Percentiles rank a stretch among this genome's conserved stretches.
Evolutionary conservation across 2,888 invertebrate genomes (phyloP).

Genomic region (Andrena dorsata): DNA sequence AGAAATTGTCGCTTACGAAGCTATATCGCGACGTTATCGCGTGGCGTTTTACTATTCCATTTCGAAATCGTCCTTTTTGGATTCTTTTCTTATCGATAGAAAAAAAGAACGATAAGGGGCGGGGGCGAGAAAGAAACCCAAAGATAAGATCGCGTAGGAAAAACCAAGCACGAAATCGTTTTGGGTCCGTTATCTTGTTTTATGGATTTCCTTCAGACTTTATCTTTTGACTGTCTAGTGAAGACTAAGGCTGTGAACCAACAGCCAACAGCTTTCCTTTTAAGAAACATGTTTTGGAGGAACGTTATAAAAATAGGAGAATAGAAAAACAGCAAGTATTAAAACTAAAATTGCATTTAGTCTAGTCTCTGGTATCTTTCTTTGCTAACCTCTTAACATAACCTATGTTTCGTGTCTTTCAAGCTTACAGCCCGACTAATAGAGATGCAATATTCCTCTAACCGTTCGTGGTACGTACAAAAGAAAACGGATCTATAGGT

Average conservation of each 20-base stretch:
- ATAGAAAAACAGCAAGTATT: not conserved
- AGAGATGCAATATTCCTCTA: not conserved
- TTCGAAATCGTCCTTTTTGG: constrained; percentile 14
- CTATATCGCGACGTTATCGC: constrained; percentile 45
- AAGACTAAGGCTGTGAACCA: not conserved
- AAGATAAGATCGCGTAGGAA: constrained; percentile 31
- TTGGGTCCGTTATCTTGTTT: constrained; percentile 3
- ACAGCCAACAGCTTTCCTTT: not conserved
- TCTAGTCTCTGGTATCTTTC: not conserved
- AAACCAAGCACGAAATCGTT: not conserved
- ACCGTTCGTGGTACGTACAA: not conserved
- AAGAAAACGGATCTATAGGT: not conserved
- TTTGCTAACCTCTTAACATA: constrained; percentile 7
- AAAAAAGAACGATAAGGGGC: constrained; percentile 36
- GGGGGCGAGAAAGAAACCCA: not conserved
- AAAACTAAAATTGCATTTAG: not conserved
- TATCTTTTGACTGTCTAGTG: not conserved
- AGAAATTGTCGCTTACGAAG: not conserved
- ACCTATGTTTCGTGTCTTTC: not conserved
- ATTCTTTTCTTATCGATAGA: constrained; percentile 21
- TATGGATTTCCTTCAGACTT: not conserved
- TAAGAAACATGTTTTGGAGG: not conserved
- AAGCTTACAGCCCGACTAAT: not conserved
- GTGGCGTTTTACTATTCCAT: constrained; percentile 37
- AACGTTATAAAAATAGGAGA: not conserved